Evolutionary conservation across 2,888 invertebrate species (phyloP), one percentile per base, ranked within the genome.

Genomic region (Keiferia lycopersicella): DNA sequence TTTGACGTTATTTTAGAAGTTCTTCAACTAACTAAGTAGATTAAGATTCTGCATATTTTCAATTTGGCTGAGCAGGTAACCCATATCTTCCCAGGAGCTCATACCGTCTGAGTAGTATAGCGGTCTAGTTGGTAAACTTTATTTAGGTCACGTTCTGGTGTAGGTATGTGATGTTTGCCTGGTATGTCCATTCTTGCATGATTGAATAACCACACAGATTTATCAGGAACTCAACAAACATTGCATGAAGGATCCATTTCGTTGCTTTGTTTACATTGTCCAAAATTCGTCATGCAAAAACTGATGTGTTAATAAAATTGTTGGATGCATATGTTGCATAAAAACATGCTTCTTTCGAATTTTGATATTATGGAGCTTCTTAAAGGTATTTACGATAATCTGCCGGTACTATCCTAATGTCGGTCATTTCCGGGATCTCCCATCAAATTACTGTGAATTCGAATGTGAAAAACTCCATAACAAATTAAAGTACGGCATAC

Each of bases 381-480:
- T 6, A 30, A 4, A 30, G 30, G 6, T 30, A 30, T 30, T 6
- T 30, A 30, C 30, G 30, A 30, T 30, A 6, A 30, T 30, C n/a
- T n/a, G n/a, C n/a, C n/a, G n/a, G n/a, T n/a, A n/a, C n/a, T n/a
- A n/a, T n/a, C n/a, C n/a, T n/a, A n/a, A n/a, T n/a, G n/a, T n/a
- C n/a, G n/a, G n/a, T n/a, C n/a, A n/a, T 34, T 34, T 10, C 34
- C 1, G 34, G 34, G 34, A 6, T 22, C 11, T 53, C 39, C 6
- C 22, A 26, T 62, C 26, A 59, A 64, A 51, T 59, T 59, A 38
- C n/a, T 22, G n/a, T 0, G 26, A 57, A 66, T 64, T 64, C 63
- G 51, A 51, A 61, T 39, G 62, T 61, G 48, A 48, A 61, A 66
- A 65, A 65, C 48, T 65, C 65, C 59, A 45, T 58, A 63, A 53